Evolutionary conservation across 1,140 invertebrate species (phyloP).

Genomic region (Drosophila obscura): DNA sequence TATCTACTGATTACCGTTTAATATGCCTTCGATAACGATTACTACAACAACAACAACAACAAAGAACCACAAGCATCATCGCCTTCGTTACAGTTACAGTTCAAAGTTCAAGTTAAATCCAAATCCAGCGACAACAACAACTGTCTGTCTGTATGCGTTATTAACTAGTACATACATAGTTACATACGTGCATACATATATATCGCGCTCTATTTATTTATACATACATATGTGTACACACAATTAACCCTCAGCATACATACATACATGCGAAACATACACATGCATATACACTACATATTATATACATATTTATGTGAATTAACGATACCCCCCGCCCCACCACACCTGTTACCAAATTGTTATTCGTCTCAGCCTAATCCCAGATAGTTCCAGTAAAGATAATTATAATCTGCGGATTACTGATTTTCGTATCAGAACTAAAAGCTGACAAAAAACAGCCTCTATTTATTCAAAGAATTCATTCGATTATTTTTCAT

Average conservation of each 20-base stretch:
- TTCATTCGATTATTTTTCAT: too few relatives aligned
- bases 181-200: conserved; percentile 35
- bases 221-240: conserved; percentile 24
- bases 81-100: conserved; percentile 38
- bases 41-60: conserved; percentile 43
- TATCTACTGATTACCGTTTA: conserved; percentile 72
- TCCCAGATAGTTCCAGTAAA: too few relatives aligned
- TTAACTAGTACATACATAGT: conserved; percentile 40
- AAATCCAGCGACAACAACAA: conserved; percentile 25
- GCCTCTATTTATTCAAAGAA: too few relatives aligned
- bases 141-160: conserved; percentile 40
- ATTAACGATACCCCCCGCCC: neutral
- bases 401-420: neutral
- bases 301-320: conserved; percentile 22
- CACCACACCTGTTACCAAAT: too few relatives aligned
- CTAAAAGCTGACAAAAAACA: too few relatives aligned
- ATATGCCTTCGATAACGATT: conserved; percentile 68
- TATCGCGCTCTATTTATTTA: conserved; percentile 32
- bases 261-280: conserved; percentile 15
- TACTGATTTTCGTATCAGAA: too few relatives aligned
- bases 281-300: conserved; percentile 33
- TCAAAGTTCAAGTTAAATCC: conserved; percentile 12
- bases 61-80: conserved; percentile 56
- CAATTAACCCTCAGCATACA: conserved; percentile 50
- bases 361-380: too few relatives aligned